Conservation (phyloP, 2,888 invertebrate species). For the Dendrolimus pini region DNA sequence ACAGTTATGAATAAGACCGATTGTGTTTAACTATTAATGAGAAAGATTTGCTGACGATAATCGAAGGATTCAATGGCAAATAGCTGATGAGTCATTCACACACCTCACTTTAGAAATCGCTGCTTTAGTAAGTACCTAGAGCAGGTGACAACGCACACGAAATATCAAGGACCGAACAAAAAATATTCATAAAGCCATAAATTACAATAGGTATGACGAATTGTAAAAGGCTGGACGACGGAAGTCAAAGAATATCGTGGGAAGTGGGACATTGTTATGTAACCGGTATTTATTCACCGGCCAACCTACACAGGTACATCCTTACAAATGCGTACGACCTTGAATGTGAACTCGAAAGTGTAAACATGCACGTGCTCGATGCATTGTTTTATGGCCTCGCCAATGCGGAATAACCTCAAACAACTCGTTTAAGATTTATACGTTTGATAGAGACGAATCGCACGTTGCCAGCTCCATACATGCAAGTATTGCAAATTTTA, state of each 20-base stretch:
- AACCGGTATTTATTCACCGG: conserved; percentile 71
- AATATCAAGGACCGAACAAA: conserved; percentile 1
- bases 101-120: too few relatives aligned
- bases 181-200: conserved; percentile 13
- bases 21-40: too few relatives aligned
- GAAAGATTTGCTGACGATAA: too few relatives aligned
- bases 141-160: not conserved
- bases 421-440: conserved; percentile 14
- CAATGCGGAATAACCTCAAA: conserved; percentile 45
- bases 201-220: conserved; percentile 31
- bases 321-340: conserved; percentile 76
- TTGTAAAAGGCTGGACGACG: conserved; percentile 46
- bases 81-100: too few relatives aligned
- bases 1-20: too few relatives aligned
- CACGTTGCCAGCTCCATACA: too few relatives aligned
- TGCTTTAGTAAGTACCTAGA: not conserved
- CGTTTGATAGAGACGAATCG: conserved; percentile 6
- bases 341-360: conserved; percentile 74
- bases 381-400: conserved; percentile 71
- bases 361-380: conserved; percentile 72
- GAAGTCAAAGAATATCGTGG: conserved; percentile 59
- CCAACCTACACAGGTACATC: conserved; percentile 71
- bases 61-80: too few relatives aligned
- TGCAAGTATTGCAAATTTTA: too few relatives aligned
- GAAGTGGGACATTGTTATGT: conserved; percentile 70